Conservation (phyloP, 2,113 vertebrate genomes). For the Alectura lathami region DNA sequence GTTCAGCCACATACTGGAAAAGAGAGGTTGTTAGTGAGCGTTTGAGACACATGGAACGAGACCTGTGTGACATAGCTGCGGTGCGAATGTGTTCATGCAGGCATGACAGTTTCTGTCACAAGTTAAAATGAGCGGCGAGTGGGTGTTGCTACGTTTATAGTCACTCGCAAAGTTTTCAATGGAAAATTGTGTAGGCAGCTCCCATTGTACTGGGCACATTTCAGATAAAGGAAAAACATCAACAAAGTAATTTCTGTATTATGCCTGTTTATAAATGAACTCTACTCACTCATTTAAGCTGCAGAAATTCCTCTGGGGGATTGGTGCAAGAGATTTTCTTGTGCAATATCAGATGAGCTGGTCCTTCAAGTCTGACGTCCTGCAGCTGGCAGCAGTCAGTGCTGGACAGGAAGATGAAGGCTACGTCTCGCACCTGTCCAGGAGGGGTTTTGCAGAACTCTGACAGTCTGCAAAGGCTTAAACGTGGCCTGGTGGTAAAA, state of each 20-base stretch:
- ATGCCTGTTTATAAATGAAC: conserved; percentile 46
- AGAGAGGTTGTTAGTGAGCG: not conserved
- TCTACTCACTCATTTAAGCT: not conserved
- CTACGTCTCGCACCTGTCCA: not conserved
- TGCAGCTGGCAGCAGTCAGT: rapidly evolving
- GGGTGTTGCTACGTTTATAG: conserved; percentile 58
- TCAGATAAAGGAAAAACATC: conserved; percentile 56
- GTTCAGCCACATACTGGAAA: not conserved
- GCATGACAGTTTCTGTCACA: conserved; percentile 71
- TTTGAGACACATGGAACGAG: conserved; percentile 54
- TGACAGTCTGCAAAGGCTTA: not conserved
- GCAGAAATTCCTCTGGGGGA: not conserved
- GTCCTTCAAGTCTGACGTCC: not conserved
- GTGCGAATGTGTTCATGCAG: conserved; percentile 66
- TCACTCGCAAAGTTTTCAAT: conserved; percentile 67
- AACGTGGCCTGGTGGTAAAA: rapidly evolving
- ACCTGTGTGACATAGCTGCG: conserved; percentile 55
- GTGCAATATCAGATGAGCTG: not conserved
- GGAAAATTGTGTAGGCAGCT: conserved; percentile 67
- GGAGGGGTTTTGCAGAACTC: not conserved
- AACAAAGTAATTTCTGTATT: conserved; percentile 58
- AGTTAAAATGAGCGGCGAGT: conserved; percentile 62
- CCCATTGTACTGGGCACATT: conserved; percentile 61
- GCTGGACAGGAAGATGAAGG: not conserved
- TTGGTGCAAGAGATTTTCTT: not conserved